Evolutionary conservation across 2,888 invertebrate genomes (phyloP), one percentile per base, ranked within the genome.

Genomic region (Ennomos erosarius): DNA sequence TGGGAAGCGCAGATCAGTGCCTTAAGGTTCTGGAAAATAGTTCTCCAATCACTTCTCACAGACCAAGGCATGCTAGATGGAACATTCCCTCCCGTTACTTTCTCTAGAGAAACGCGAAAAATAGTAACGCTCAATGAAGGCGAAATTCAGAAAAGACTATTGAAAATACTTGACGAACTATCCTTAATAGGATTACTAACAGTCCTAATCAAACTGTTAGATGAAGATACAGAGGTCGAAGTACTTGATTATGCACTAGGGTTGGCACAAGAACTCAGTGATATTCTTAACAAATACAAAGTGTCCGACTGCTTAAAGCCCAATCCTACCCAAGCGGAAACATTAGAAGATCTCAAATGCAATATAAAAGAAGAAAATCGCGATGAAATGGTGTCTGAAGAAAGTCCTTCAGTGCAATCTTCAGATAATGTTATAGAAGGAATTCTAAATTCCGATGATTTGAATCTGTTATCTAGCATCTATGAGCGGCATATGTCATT

Each of bases 21-120:
- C 0, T 78, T 97, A 0, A 89, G 93, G 57, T 97, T 96, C 74
- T 97, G 97, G 97, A 93, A 93, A 54, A 87, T 93, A 10, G 95
- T 96, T 16, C 95, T 96, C 44, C 90, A 93, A 26, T 93, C 93
- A 0, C 93, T 94, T 52, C 85, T 97, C 9, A 93, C 92, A 0
- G 94, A 96, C 73, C 96, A 97, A 84, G 97, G 97, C n/a, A 96
- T 97, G 96, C 93, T 97, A 10, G 97, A 97, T 75, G 96, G 96
- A 0, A 93, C 89, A 0, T 97, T 97, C 81, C 97, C 97, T 0
- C 94, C 93, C 0, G 95, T 96, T 0, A 97, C 96, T 0, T 97
- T 97, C 79, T 97, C 97, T 0, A 95, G 94, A 74, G 96, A 96
- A 79, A 92, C 95, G 6, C 93, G 95, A 58, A 97, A 97, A 85